Conservation (phyloP, 1,140 invertebrate species). For the Calliphora vicina region DNA sequence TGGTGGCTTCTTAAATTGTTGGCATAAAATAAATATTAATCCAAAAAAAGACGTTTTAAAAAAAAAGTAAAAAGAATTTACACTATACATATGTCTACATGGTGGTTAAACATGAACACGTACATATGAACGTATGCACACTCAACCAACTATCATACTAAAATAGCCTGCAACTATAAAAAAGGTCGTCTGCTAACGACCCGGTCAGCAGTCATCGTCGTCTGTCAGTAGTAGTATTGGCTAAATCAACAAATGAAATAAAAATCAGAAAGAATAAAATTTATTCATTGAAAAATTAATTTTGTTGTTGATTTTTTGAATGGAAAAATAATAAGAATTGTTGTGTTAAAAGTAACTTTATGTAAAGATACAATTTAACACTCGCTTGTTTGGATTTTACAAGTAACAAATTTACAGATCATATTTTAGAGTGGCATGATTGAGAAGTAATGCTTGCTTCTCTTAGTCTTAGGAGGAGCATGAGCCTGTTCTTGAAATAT, state of each 20-base stretch:
- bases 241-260: neutral
- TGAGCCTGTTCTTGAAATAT: too few relatives aligned
- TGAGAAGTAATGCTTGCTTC: too few relatives aligned
- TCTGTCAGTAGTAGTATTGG: neutral
- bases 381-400: too few relatives aligned
- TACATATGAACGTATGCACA: neutral
- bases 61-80: slow-evolving; percentile 18
- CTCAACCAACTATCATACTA: too few relatives aligned
- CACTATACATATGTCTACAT: slow-evolving; percentile 3
- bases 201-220: neutral
- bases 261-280: neutral
- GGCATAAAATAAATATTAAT: slow-evolving; percentile 1
- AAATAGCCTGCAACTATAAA: neutral
- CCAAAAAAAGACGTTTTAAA: neutral
- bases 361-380: neutral
- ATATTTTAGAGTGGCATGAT: too few relatives aligned
- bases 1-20: slow-evolving; percentile 34
- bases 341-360: neutral
- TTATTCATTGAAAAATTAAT: slow-evolving; percentile 2
- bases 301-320: neutral
- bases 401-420: too few relatives aligned
- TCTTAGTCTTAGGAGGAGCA: too few relatives aligned
- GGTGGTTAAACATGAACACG: slow-evolving; percentile 7
- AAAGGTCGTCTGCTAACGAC: neutral
- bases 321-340: neutral